Evolutionary conservation across 2,113 vertebrate genomes (phyloP).

Genomic region (Periophthalmus modestus): DNA sequence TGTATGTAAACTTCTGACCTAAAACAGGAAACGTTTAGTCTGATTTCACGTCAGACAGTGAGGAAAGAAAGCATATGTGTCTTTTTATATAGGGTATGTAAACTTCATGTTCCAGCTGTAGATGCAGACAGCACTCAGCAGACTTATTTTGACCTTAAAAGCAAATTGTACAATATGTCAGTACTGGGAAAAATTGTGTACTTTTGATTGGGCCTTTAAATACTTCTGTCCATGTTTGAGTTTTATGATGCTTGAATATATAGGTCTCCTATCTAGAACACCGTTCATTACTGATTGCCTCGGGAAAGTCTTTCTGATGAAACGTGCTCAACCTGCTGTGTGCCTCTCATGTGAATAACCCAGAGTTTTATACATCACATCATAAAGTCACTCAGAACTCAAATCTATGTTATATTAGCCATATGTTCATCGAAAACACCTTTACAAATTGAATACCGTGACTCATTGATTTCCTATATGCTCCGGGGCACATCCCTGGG

Average conservation of each 20-base stretch:
- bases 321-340: neutral
- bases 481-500: neutral
- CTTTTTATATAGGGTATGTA: too few relatives aligned
- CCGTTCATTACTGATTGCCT: neutral
- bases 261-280: neutral
- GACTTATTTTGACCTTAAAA: too few relatives aligned
- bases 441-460: constrained; percentile 12
- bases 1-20: too few relatives aligned
- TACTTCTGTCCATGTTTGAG: neutral
- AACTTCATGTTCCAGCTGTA: too few relatives aligned
- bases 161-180: too few relatives aligned
- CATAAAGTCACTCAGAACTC: neutral
- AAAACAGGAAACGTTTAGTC: too few relatives aligned
- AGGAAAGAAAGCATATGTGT: too few relatives aligned
- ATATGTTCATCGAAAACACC: constrained; percentile 3
- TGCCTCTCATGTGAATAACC: neutral
- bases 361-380: neutral
- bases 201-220: too few relatives aligned
- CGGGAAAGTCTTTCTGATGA: neutral
- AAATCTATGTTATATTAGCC: constrained; percentile 5
- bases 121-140: too few relatives aligned
- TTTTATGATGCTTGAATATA: neutral
- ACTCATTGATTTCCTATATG: constrained; percentile 19
- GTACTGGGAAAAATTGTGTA: too few relatives aligned
- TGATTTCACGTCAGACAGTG: too few relatives aligned